Percentiles rank a stretch among this genome's conserved stretches.
Conservation (phyloP, 2,797 vertebrate genomes). For the Pseudopleuronectes americanus region DNA sequence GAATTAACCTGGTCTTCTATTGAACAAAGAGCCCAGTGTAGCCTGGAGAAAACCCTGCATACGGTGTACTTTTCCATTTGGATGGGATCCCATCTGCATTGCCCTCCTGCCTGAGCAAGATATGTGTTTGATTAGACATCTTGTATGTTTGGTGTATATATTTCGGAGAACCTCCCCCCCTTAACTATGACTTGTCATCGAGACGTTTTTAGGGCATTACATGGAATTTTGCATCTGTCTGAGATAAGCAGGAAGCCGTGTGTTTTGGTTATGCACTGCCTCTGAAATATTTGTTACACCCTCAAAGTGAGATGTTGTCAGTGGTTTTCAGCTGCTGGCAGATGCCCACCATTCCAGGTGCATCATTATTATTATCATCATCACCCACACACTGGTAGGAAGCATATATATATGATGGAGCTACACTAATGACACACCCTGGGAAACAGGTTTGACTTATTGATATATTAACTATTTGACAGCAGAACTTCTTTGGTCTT, state of each 20-base stretch:
- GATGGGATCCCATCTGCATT: slow-evolving; percentile 59
- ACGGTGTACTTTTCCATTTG: slow-evolving; percentile 58
- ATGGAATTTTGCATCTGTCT: slow-evolving; percentile 18
- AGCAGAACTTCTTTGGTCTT: neutral
- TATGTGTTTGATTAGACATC: slow-evolving; percentile 57
- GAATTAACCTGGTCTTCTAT: slow-evolving; percentile 53
- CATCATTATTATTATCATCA: slow-evolving; percentile 17
- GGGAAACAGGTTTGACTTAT: slow-evolving; percentile 29
- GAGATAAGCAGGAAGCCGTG: neutral
- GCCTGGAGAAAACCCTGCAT: slow-evolving; percentile 46
- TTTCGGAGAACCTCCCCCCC: neutral
- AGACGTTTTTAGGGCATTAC: neutral
- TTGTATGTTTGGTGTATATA: slow-evolving; percentile 51
- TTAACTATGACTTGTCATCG: slow-evolving; percentile 4
- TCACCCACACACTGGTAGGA: slow-evolving; percentile 19
- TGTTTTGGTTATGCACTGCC: neutral
- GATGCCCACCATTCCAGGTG: slow-evolving; percentile 21
- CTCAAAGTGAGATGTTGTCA: slow-evolving; percentile 16
- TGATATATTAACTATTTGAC: slow-evolving; percentile 31
- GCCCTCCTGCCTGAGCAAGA: slow-evolving; percentile 23
- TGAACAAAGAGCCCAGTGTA: slow-evolving; percentile 71
- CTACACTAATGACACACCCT: slow-evolving; percentile 35
- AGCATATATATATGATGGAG: slow-evolving; percentile 1
- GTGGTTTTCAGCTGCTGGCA: slow-evolving; percentile 10
- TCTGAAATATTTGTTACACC: slow-evolving; percentile 22